Percentiles rank a stretch among this genome's conserved stretches.
Conservation (phyloP, 2,888 invertebrate species). For the Crematogaster levior region DNA sequence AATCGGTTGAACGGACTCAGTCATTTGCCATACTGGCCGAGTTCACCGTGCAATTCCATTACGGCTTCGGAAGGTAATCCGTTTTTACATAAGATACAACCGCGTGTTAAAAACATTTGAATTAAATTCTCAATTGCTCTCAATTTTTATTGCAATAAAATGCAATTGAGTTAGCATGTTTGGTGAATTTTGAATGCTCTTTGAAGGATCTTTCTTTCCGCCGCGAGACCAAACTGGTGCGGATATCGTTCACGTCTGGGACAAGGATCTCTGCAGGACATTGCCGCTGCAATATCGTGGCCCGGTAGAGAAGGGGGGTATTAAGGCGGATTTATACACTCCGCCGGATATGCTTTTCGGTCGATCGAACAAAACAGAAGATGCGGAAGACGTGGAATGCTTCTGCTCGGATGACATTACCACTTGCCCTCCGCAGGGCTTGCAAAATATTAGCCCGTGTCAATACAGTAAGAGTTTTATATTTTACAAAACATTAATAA, state of each 20-base stretch:
- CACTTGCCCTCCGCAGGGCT: slow-evolving; percentile 90
- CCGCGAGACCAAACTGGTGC: slow-evolving; percentile 88
- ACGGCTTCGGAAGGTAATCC: slow-evolving; percentile 86
- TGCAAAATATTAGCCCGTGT: slow-evolving; percentile 95
- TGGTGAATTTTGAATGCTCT: neutral
- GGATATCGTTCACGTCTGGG: slow-evolving; percentile 92
- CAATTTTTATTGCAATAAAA: neutral
- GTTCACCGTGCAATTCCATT: slow-evolving; percentile 89
- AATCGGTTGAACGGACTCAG: slow-evolving; percentile 92
- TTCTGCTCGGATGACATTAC: slow-evolving; percentile 90
- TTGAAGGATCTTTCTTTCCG: slow-evolving; percentile 92
- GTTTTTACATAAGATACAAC: neutral
- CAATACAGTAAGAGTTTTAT: slow-evolving; percentile 90
- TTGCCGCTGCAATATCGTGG: slow-evolving; percentile 91
- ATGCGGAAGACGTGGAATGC: slow-evolving; percentile 89
- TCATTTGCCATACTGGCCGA: slow-evolving; percentile 91
- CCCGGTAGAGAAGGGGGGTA: slow-evolving; percentile 90
- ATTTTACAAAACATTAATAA: neutral
- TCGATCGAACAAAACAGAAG: slow-evolving; percentile 85
- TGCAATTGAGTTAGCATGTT: neutral
- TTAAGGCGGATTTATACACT: slow-evolving; percentile 91
- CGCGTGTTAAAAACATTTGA: neutral
- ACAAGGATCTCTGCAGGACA: slow-evolving; percentile 94
- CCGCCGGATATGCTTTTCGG: slow-evolving; percentile 90
- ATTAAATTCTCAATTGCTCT: neutral